Percentiles rank a stretch among this genome's conserved stretches.
These are phyloP conservation scores for Myotis myotis DNA, from an alignment of 2,797 vertebrate genomes.

Conservation along the genomic window DNA sequence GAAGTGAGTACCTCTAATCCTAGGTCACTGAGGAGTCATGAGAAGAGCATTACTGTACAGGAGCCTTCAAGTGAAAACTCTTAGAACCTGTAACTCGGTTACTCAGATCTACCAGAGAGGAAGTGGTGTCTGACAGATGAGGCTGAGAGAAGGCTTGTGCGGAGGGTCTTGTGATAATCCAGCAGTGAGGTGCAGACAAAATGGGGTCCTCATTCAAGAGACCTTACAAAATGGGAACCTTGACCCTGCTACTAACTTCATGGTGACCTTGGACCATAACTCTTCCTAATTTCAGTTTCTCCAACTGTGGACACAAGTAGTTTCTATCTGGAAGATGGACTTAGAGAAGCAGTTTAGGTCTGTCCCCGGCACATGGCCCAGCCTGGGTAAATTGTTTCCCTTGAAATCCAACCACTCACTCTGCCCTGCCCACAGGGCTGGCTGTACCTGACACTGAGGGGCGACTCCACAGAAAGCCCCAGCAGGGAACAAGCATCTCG, in stretches of 20 bases:
- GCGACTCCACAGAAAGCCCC: conserved; percentile 94
- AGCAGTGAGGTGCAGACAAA: background rate
- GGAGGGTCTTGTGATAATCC: background rate
- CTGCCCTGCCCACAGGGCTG: background rate
- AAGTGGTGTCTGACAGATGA: background rate
- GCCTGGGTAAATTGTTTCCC: background rate
- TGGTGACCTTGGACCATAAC: background rate
- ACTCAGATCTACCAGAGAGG: background rate
- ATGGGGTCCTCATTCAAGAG: background rate
- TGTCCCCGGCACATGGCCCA: background rate
- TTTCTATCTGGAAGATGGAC: background rate
- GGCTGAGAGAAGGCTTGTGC: background rate
- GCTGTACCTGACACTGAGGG: conserved; percentile 91
- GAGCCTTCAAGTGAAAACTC: background rate
- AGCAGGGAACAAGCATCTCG: conserved; percentile 92
- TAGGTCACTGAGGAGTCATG: background rate
- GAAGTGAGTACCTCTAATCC: background rate
- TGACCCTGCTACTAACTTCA: background rate
- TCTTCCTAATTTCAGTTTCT: background rate
- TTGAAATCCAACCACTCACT: background rate
- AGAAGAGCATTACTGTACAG: background rate
- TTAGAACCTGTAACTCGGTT: background rate
- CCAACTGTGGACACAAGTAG: background rate
- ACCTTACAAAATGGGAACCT: background rate
- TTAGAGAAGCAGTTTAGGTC: background rate